Conservation (phyloP, 2,113 vertebrate species). For the Phoxinus phoxinus region DNA sequence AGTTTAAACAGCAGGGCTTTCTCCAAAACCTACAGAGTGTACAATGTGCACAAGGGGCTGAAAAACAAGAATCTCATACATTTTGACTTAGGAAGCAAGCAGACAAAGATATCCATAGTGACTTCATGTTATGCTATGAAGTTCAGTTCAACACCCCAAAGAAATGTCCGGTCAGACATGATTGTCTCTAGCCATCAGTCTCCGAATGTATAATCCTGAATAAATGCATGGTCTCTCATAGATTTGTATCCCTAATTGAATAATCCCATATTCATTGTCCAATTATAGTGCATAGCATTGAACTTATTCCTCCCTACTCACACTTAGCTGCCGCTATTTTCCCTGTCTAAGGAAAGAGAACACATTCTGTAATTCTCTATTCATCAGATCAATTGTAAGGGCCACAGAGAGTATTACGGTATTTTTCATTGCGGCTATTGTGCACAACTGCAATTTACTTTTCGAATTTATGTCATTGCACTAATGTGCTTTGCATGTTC, state of each 20-base stretch:
- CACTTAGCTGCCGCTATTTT: background rate
- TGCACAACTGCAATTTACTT: constrained; percentile 52
- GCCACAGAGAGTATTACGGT: constrained; percentile 65
- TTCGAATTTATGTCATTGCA: constrained; percentile 58
- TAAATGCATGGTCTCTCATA: background rate
- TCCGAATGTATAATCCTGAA: background rate
- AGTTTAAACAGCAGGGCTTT: background rate
- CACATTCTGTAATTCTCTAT: constrained; percentile 64
- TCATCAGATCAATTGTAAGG: constrained; percentile 78
- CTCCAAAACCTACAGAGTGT: background rate
- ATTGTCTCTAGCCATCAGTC: background rate
- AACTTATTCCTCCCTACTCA: background rate
- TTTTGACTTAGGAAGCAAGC: background rate
- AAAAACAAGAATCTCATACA: background rate
- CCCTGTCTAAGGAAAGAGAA: constrained; percentile 31
- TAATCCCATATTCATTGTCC: constrained; percentile 5
- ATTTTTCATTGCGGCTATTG: constrained; percentile 65
- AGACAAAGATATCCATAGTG: background rate
- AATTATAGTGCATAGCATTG: background rate
- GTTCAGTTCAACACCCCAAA: constrained; percentile 13
- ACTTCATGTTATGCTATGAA: background rate
- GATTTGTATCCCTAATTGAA: background rate
- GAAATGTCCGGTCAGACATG: background rate
- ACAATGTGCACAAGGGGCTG: background rate
- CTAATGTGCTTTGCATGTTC: constrained; percentile 34